Conservation (phyloP, 2,888 invertebrate genomes). For the Leucoma salicis region DNA sequence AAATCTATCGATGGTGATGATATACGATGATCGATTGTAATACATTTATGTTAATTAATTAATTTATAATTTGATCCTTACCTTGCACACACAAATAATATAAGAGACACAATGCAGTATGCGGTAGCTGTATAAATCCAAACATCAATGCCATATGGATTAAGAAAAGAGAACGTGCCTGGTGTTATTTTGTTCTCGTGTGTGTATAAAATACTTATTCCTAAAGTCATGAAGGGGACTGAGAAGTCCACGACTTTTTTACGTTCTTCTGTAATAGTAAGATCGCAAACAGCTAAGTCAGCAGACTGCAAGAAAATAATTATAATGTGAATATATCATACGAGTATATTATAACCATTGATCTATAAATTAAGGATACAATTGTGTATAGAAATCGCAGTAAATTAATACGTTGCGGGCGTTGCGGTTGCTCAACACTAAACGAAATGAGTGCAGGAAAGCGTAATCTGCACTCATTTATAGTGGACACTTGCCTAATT, state of each 20-base stretch:
- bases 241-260: conserved; percentile 95
- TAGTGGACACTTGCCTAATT: too few relatives aligned
- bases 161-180: conserved; percentile 92
- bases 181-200: conserved; percentile 89
- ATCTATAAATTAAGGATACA: too few relatives aligned
- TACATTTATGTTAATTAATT: too few relatives aligned
- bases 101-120: conserved; percentile 90
- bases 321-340: neutral
- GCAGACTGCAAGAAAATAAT: conserved; percentile 52
- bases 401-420: too few relatives aligned
- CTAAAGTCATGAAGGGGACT: conserved; percentile 97
- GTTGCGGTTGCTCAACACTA: too few relatives aligned
- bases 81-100: conserved; percentile 91
- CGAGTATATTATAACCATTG: neutral
- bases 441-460: too few relatives aligned
- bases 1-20: too few relatives aligned
- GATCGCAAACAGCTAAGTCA: conserved; percentile 80
- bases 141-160: conserved; percentile 91
- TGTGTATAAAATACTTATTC: conserved; percentile 93
- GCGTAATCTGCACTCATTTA: too few relatives aligned
- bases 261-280: conserved; percentile 96
- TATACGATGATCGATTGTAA: too few relatives aligned
- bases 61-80: too few relatives aligned
- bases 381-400: too few relatives aligned
- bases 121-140: conserved; percentile 95